phyloP scores from a whole-genome alignment of 2,797 vertebrate species.

The Buceros bicornis region DNA sequence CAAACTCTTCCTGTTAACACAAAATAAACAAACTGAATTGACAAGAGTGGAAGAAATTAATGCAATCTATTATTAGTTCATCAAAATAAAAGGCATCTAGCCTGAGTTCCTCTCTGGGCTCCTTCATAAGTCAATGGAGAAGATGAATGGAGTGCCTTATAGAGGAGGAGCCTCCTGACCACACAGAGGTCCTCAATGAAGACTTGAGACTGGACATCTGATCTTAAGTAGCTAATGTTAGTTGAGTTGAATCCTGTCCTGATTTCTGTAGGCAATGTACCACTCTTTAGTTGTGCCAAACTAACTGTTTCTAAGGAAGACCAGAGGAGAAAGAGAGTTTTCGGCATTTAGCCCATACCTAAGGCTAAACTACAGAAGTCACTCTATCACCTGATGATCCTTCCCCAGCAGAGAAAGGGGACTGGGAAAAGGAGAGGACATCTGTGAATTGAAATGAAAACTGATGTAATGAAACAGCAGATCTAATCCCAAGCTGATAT shows the following conservation, averaged over 20 bases:
- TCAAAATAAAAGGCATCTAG: neutral
- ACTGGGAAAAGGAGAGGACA: too few species aligned
- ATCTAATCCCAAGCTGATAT: too few species aligned
- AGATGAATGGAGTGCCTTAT: neutral
- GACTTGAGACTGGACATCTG: neutral
- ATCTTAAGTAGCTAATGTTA: neutral
- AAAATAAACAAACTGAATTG: neutral
- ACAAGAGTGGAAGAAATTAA: neutral
- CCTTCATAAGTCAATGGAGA: neutral
- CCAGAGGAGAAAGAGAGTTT: neutral
- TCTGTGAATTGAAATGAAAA: too few species aligned
- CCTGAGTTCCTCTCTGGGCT: neutral
- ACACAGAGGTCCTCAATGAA: neutral
- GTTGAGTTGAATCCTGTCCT: neutral
- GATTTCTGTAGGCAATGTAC: neutral
- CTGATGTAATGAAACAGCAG: too few species aligned
- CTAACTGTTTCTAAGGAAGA: neutral
- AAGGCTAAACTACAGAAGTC: too few species aligned
- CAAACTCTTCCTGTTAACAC: neutral
- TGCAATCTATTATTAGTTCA: neutral
- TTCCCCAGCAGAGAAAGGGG: too few species aligned
- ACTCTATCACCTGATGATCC: too few species aligned
- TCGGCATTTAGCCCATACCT: too few species aligned
- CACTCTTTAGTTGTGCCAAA: neutral
- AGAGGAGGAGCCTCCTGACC: neutral